These are phyloP conservation scores for Syngnathus floridae DNA, from an alignment of 2,113 vertebrate species.

Conservation along the genomic window DNA sequence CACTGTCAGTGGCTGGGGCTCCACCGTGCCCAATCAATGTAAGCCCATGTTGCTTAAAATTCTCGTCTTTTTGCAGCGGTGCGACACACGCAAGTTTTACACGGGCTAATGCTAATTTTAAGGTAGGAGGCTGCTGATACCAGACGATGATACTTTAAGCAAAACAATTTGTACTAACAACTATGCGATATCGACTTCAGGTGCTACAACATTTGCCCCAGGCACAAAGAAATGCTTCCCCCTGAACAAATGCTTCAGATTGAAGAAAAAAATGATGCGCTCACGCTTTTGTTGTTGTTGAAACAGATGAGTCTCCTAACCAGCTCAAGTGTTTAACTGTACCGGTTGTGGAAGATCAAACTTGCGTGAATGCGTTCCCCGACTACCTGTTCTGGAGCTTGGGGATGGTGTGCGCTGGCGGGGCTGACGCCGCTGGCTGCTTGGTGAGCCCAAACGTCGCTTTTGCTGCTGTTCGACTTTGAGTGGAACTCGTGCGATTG, in stretches of 20 bases:
- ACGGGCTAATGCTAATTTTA: no score
- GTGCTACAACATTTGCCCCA: not conserved
- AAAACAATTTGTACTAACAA: no score
- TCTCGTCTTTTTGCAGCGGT: not conserved
- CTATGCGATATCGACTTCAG: not conserved
- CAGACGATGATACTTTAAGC: no score
- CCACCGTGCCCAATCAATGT: constrained; percentile 37
- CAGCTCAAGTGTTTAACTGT: constrained; percentile 49
- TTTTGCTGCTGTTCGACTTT: not conserved
- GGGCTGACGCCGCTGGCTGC: constrained; percentile 47
- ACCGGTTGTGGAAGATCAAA: constrained; percentile 44
- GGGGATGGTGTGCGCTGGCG: constrained; percentile 52
- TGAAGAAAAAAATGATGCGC: not conserved
- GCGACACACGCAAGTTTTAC: no score
- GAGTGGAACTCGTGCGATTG: not conserved
- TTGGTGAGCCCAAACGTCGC: constrained; percentile 35
- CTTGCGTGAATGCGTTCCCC: constrained; percentile 39
- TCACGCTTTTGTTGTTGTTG: not conserved
- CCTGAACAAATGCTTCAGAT: not conserved
- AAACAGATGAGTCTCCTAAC: constrained; percentile 23
- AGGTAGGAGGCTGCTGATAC: no score
- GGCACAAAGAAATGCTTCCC: not conserved
- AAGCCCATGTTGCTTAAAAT: constrained; percentile 21
- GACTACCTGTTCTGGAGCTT: constrained; percentile 31
- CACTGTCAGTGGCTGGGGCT: constrained; percentile 65